Base-by-base conservation (phyloP, 2,113 vertebrate genomes). In the Alethe castanea region DNA sequence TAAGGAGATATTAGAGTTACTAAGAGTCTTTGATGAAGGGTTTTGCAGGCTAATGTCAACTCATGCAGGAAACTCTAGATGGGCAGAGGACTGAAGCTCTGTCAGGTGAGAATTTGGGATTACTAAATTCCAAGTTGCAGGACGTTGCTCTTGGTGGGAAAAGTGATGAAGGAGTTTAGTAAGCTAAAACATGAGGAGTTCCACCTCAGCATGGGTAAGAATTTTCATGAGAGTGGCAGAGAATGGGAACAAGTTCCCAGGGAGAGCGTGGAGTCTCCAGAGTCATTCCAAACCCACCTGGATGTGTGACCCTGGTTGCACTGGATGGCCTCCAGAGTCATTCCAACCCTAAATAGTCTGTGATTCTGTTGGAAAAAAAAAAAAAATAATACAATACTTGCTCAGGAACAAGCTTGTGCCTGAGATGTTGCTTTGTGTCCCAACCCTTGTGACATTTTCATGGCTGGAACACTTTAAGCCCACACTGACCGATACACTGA, bases 401-500 rank as follows among this genome's bases (percentile, higher is more conserved):
- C 2, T 1, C 8, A 3, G 31, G 36, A 4, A 2, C 1, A 14
- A 45, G 31, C 29, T 62, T 35, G 38, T 52, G 29, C 47, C 35
- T 35, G 8, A 57, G 56, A 9, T 1, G 22, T 2, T 44, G 48
- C 9, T 54, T 44, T 76, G 59, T 36, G 31, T 12, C 26, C 50
- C 22, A 19, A 3, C 8, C 11, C 20, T 56, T 22, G 18, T 4
- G 45, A 8, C 8, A 3, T 7, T 56, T 50, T 44, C 26, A 44
- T 2, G 11, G 42, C 48, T 69, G 44, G 44, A 54, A 36, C 4
- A 4, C 12, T 76, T 90, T 3, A 62, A 54, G 4, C 8, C 3
- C 36, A 2, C 5, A 28, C 1, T 11, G 17, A 66, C 6, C 24
- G 26, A 12, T 3, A 28, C 0, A 0, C 7, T 11, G 70, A 33